Conservation (phyloP, 1,140 invertebrate species). For the Epicauta chinensis region DNA sequence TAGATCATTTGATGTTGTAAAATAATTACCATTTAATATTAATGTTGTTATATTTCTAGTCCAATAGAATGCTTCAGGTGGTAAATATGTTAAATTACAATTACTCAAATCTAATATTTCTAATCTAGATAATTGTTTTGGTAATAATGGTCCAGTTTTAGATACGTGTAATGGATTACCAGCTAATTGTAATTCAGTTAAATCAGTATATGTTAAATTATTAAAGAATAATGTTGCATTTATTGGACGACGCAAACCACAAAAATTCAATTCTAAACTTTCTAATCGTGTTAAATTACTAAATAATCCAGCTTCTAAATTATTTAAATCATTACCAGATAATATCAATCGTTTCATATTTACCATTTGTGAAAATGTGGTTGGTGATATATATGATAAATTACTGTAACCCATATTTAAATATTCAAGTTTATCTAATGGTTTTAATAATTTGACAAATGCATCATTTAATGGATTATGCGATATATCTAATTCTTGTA, state of each 20-base stretch:
- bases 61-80: constrained; percentile 54
- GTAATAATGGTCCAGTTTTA: constrained; percentile 51
- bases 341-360: constrained; percentile 58
- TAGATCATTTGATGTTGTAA: constrained; percentile 47
- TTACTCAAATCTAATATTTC: constrained; percentile 59
- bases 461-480: constrained; percentile 63
- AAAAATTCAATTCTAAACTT: constrained; percentile 61
- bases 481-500: constrained; percentile 62
- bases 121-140: constrained; percentile 56
- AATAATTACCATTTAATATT: constrained; percentile 55
- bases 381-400: constrained; percentile 56
- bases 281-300: constrained; percentile 59
- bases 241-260: constrained; percentile 55
- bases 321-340: constrained; percentile 60
- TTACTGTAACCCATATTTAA: constrained; percentile 69
- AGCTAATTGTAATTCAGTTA: constrained; percentile 60
- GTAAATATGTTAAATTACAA: constrained; percentile 55
- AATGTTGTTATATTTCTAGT: constrained; percentile 58
- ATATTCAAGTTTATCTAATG: constrained; percentile 58
- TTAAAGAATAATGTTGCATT: constrained; percentile 63
- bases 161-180: constrained; percentile 61
- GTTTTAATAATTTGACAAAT: constrained; percentile 59
- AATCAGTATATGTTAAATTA: constrained; percentile 55
- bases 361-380: constrained; percentile 64
- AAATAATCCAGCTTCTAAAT: constrained; percentile 62